Conservation (phyloP, 2,888 invertebrate species). For the Gerris lacustris region DNA sequence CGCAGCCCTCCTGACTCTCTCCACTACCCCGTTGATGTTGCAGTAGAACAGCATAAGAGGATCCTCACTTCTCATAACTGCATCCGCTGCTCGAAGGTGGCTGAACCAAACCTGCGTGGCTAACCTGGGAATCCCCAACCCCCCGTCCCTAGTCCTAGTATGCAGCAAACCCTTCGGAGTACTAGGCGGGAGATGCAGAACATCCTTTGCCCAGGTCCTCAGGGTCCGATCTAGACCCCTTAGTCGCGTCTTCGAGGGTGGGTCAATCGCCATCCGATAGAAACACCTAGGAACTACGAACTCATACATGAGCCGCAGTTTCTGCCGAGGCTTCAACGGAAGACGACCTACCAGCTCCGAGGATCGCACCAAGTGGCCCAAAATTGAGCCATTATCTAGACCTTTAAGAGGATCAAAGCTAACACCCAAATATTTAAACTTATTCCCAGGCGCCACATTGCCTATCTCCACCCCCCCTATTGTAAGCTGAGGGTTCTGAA, state of each 20-base stretch:
- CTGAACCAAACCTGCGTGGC: constrained; percentile 9
- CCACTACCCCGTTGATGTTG: not conserved
- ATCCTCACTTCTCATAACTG: not conserved
- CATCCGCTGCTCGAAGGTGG: constrained; percentile 1
- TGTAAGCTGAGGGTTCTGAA: not conserved
- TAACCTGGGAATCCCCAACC: constrained; percentile 6
- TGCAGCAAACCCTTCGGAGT: not conserved
- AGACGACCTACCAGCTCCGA: not conserved
- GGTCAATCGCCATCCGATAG: constrained; percentile 9
- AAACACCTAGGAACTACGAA: constrained; percentile 12
- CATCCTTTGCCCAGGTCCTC: not conserved
- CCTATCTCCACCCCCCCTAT: not conserved
- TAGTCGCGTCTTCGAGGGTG: constrained; percentile 4
- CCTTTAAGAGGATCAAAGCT: not conserved
- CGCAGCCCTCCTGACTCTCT: not conserved
- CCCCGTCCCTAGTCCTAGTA: constrained; percentile 11
- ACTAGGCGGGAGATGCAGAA: constrained; percentile 7
- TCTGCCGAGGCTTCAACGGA: constrained; percentile 15
- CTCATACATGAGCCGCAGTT: constrained; percentile 1
- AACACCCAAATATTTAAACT: not conserved
- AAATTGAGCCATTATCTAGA: not conserved
- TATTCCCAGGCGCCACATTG: not conserved
- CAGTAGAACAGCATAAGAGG: constrained; percentile 5
- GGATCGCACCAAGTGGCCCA: not conserved
- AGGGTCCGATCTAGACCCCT: not conserved